A percentile compares a stretch with the other conserved stretches of the same genome.
These are phyloP conservation scores for Muscicapa adusta DNA, from an alignment of 2,113 vertebrate genomes.

Conservation along the genomic window DNA sequence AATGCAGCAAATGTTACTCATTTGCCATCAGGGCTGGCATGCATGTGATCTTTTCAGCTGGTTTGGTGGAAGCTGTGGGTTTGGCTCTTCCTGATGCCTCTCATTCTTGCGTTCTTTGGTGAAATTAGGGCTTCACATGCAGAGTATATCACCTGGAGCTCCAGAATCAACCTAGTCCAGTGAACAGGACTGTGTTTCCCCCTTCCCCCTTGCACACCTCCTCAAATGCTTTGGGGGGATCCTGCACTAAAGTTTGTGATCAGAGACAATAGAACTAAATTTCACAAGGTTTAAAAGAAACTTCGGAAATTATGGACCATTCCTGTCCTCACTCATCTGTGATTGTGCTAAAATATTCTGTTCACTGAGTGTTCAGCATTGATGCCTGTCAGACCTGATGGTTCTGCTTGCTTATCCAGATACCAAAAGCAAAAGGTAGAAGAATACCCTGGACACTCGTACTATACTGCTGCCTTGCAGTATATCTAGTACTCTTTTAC, in stretches of 20 bases:
- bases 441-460: neutral
- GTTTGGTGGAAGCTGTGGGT: neutral
- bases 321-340: neutral
- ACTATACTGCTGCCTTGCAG: neutral
- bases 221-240: accelerated
- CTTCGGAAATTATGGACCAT: neutral
- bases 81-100: neutral
- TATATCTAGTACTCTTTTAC: neutral
- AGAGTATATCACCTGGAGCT: neutral
- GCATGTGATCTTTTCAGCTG: neutral
- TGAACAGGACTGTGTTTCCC: neutral
- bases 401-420: neutral
- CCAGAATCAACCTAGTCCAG: neutral
- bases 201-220: neutral
- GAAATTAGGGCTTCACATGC: neutral
- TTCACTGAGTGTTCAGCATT: neutral
- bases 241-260: neutral
- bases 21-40: neutral
- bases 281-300: neutral
- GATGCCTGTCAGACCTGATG: neutral
- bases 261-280: neutral
- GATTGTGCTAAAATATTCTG: neutral
- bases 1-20: neutral
- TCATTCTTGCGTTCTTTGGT: neutral
- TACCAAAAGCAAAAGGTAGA: neutral